phyloP scores from a whole-genome alignment of 1,140 invertebrate genomes.

The Octopus bimaculoides region DNA sequence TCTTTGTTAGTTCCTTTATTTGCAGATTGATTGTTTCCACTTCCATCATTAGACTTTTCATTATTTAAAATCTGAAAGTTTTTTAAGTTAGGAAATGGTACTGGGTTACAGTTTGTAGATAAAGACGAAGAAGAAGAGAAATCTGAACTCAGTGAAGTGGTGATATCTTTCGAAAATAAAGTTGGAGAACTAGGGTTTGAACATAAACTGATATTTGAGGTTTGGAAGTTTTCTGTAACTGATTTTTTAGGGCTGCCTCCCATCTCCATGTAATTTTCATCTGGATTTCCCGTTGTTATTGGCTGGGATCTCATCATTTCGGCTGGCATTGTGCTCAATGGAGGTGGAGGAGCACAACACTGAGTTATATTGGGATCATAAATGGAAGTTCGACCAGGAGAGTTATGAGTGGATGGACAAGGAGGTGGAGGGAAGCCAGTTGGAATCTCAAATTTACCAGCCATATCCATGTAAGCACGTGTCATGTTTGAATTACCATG shows the following conservation, averaged over 20 bases:
- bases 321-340: constrained; percentile 2
- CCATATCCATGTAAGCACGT: constrained; percentile 44
- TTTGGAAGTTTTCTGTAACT: constrained; percentile 32
- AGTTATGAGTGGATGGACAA: constrained; percentile 22
- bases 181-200: not conserved
- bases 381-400: constrained; percentile 20
- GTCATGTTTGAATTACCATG: constrained; percentile 18
- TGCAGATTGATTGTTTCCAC: constrained; percentile 12
- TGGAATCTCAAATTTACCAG: constrained; percentile 26
- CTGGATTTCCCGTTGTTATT: not conserved
- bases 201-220: not conserved
- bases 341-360: constrained; percentile 16
- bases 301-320: constrained; percentile 12
- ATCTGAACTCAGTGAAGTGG: too few species aligned
- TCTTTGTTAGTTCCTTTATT: constrained; percentile 26
- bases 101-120: constrained; percentile 9
- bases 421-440: constrained; percentile 22
- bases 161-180: not conserved
- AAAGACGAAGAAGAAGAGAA: not conserved
- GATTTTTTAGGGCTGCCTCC: constrained; percentile 15
- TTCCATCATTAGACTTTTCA: not conserved
- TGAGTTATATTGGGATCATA: constrained; percentile 23
- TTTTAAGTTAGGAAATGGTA: constrained; percentile 12
- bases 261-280: constrained; percentile 36
- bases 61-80: not conserved